Conservation (phyloP, 2,797 vertebrate species). For the Catamblyrhynchus diadema region DNA sequence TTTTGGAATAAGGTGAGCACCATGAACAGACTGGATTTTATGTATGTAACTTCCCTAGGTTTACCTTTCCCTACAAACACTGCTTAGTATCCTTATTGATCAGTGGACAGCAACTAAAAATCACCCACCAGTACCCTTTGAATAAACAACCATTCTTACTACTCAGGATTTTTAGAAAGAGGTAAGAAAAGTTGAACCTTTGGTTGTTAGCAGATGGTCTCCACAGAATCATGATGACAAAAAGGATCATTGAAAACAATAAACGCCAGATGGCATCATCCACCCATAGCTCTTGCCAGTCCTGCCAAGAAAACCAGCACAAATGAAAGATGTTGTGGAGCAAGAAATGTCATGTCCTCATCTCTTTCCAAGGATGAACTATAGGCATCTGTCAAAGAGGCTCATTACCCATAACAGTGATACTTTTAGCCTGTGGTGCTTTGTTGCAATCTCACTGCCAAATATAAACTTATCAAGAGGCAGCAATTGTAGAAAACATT, state of each 20-base stretch:
- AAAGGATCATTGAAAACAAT: constrained; percentile 93
- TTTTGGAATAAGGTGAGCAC: not conserved
- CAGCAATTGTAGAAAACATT: not conserved
- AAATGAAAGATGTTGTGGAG: not conserved
- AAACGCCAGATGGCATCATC: constrained; percentile 97
- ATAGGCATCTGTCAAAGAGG: not conserved
- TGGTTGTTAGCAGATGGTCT: constrained; percentile 94
- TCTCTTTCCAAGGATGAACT: not conserved
- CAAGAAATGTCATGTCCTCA: not conserved
- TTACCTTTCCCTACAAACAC: not conserved
- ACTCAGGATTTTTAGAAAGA: not conserved
- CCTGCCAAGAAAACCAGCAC: constrained; percentile 72
- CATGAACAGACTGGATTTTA: not conserved
- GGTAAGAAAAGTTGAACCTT: constrained; percentile 77
- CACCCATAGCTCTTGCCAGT: constrained; percentile 94
- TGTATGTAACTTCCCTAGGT: not conserved
- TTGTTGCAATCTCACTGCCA: not conserved
- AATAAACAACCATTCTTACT: not conserved
- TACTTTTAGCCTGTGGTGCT: not conserved
- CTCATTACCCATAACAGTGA: not conserved
- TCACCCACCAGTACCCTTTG: not conserved
- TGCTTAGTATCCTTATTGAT: not conserved
- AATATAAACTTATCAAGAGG: not conserved
- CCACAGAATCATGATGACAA: constrained; percentile 96
- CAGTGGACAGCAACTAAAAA: not conserved